Evolutionary conservation across 1,140 invertebrate species (phyloP), one percentile per base, ranked within the genome.

Genomic region (Scaptomyza hsui): DNA sequence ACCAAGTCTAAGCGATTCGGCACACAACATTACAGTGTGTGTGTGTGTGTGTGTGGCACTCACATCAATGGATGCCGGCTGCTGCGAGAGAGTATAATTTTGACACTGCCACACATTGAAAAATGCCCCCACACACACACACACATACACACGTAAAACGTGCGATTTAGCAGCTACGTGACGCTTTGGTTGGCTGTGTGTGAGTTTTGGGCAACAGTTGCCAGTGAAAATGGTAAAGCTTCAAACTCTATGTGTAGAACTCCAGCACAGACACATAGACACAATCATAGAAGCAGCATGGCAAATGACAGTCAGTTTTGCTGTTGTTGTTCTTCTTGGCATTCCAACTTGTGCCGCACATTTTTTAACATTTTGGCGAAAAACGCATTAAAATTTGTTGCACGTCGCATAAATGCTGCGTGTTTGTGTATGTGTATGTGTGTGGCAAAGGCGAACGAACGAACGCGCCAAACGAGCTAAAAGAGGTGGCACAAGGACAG

Each of bases 321-420:
- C 12, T 52, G 53, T 21, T 51, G 29, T 12, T 65, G 41, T 12
- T 82, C 62, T 65, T 72, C 51, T 44, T 83, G 78, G 81, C 74
- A 86, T 88, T 78, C 81, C 81, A 78, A 86, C 70, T 86, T 88
- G 81, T 88, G 82, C 82, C 82, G 63, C 80, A 85, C 80, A 86
- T 86, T 86, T 86, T 86, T 86, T 86, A 88, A 75, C 81, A 78
- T 88, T 86, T 86, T 86, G 81, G 82, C 78, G 77, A 85, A 70
- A 86, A 86, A 86, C 81, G 81, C 81, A 86, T 86, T 86, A 88
- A 86, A 86, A 86, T 86, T 86, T 86, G 82, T 86, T 86, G 82
- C 82, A 86, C 82, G 82, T 86, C 82, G 78, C 82, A 88, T 89
- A 86, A 86, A 86, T 86, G 81, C 78, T 88, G 65, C 61, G 56